These are phyloP conservation scores for Tragelaphus eurycerus DNA, from an alignment of 2,797 vertebrate genomes.

Conservation along the genomic window DNA sequence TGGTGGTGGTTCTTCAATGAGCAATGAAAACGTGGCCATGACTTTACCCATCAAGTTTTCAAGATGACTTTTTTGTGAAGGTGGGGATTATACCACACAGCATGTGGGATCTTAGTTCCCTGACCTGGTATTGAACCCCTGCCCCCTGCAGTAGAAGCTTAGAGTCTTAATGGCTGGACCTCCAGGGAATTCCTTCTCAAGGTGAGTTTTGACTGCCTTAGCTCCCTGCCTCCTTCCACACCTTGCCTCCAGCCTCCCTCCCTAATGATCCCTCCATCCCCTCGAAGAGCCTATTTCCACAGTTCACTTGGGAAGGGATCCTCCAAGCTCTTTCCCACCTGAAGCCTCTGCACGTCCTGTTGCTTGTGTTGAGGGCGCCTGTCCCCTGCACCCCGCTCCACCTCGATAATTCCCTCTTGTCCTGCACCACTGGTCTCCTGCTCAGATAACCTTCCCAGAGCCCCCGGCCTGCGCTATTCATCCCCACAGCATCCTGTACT, in stretches of 20 bases:
- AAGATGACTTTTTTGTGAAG: not conserved
- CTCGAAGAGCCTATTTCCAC: not conserved
- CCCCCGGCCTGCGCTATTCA: not conserved
- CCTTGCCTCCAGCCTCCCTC: not conserved
- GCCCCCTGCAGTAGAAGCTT: not conserved
- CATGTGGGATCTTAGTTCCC: not conserved
- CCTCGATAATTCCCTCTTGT: not conserved
- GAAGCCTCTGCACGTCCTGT: not conserved
- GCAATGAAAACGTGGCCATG: too few relatives aligned
- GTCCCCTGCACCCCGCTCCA: accelerated
- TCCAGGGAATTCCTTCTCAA: not conserved
- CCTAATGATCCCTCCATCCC: not conserved
- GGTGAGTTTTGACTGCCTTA: not conserved
- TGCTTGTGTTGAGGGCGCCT: accelerated
- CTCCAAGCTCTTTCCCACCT: not conserved
- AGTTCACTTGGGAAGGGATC: not conserved
- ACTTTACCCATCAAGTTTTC: not conserved
- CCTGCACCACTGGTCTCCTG: not conserved
- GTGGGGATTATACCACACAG: not conserved
- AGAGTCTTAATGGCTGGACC: not conserved
- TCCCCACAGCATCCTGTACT: not conserved
- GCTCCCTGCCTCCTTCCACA: not conserved
- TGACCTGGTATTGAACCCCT: not conserved
- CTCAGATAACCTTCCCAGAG: not conserved
- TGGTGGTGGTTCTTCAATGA: not conserved